These are phyloP conservation scores for Actinostola sp. DNA, from an alignment of 92 coral and sea anemone genomes.

Conservation along the genomic window DNA sequence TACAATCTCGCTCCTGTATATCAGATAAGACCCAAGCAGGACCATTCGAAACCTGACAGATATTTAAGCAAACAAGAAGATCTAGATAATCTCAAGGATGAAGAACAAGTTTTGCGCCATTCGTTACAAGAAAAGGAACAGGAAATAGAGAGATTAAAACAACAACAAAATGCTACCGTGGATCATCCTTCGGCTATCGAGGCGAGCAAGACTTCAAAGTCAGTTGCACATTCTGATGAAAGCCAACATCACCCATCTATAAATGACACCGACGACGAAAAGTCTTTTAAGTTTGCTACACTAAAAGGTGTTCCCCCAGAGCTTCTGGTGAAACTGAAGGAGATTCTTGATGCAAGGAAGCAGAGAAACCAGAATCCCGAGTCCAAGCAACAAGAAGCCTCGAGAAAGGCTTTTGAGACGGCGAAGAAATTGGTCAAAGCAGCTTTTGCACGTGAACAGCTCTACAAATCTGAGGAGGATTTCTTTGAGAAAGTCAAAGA, in stretches of 20 bases:
- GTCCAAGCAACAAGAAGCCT: constrained; percentile 65
- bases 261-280: constrained; percentile 2
- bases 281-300: constrained; percentile 16
- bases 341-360: constrained; percentile 11
- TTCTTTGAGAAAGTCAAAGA: constrained; percentile 79
- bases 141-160: constrained; percentile 9
- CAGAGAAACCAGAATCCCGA: neutral
- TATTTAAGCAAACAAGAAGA: neutral
- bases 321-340: constrained; percentile 22
- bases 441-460: constrained; percentile 81
- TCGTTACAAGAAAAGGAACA: constrained; percentile 14
- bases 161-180: neutral
- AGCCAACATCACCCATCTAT: neutral
- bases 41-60: neutral
- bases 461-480: constrained; percentile 78
- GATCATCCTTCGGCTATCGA: neutral
- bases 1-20: constrained; percentile 31
- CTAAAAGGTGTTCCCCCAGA: constrained; percentile 34
- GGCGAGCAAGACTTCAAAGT: neutral
- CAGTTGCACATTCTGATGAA: neutral
- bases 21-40: constrained; percentile 3
- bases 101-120: constrained; percentile 9
- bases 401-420: constrained; percentile 84
- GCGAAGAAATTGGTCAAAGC: constrained; percentile 85
- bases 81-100: constrained; percentile 9